Conservation (phyloP, 2,113 vertebrate genomes). For the Rhinopomastus cyanomelas region DNA sequence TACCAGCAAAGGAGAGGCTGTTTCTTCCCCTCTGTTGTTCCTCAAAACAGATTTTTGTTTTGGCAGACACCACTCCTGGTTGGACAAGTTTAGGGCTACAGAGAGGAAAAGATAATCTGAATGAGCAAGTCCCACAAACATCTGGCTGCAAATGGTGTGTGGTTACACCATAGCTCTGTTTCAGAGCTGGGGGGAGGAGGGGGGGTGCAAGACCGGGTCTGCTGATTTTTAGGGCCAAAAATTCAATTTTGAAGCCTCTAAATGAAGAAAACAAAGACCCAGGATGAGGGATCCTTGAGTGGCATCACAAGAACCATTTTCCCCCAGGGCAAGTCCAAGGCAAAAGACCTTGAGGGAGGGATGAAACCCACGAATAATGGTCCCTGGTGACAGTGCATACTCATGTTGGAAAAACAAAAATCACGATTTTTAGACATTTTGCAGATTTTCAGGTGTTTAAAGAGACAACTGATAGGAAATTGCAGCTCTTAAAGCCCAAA, state of each 20-base stretch:
- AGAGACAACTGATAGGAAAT: not conserved
- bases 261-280: not conserved
- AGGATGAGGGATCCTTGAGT: not conserved
- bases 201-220: not conserved
- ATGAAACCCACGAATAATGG: rapidly evolving
- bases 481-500: not conserved
- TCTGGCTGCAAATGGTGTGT: not conserved
- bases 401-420: not conserved
- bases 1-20: not conserved
- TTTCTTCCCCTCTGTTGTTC: not conserved
- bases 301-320: not conserved
- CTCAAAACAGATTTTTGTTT: not conserved
- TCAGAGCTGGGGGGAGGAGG: too few species aligned
- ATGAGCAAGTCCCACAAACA: not conserved
- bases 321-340: not conserved
- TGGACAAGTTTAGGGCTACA: not conserved
- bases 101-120: not conserved
- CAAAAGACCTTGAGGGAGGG: not conserved
- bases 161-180: not conserved
- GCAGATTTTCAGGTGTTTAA: not conserved
- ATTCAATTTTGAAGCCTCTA: not conserved
- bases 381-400: not conserved
- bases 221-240: not conserved
- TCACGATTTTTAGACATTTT: not conserved
- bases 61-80: not conserved